Base-by-base conservation (phyloP, 2,888 invertebrate genomes). In the Fabriciana adippe region DNA sequence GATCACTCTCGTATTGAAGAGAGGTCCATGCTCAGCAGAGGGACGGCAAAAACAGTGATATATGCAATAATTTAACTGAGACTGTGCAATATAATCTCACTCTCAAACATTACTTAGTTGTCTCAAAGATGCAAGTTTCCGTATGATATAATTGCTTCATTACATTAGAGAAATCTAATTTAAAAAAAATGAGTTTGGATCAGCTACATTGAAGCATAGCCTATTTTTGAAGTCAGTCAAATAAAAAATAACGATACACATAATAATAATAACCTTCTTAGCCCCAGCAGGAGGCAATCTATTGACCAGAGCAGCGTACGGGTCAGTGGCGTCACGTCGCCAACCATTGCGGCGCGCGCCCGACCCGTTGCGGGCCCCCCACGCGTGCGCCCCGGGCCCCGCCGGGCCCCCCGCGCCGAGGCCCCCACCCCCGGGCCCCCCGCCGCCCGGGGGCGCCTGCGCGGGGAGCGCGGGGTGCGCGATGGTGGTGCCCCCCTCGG, bases 281-380 rank as follows among this genome's bases (percentile, higher is more conserved):
- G 82, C 87, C 0, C 92, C 92, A 0, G 85, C 87, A 1, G 87
- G 85, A 1, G 93, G 92, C 76, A 93, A 83, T 55, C 85, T 79
- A 47, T 89, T 83, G 0, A 92, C 92, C 31, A 93, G 86, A 53
- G 91, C 90, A 15, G 90, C 81, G 77, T 93, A 93, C 0, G 89
- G 83, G 74, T 93, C 92, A 5, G 85, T 72, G 26, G 75, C 85
- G 85, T 87, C 68, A 75, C 76, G 54, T 53, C 74, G 48, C 68
- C 75, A 69, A 66, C 75, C 70, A 71, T 75, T 68, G 68, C 73
- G 69, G 55, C 74, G 57, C 57, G 72, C 66, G n/a, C 67, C 72
- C 31, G 72, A 66, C 2, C 73, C 69, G 57, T 73, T 71, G 13
- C 73, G 67, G 1, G 68, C 55, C 56, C 76, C 66, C 75, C 75